Evolutionary conservation across 2,888 invertebrate species (phyloP), one percentile per base, ranked within the genome.

Genomic region (Troides aeacus): DNA sequence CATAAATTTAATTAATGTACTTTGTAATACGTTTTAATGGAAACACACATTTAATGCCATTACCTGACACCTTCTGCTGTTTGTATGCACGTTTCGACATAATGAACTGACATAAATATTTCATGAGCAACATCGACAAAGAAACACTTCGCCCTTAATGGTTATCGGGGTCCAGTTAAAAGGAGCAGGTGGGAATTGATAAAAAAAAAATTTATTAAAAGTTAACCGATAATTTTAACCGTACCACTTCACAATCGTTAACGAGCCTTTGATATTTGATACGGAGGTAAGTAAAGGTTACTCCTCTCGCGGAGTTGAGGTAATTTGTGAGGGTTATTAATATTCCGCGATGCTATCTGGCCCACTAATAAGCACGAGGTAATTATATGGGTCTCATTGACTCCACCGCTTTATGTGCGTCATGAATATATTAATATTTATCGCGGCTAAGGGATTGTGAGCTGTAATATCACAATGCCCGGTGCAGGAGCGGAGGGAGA

Each of bases 341-440:
- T 75, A 83, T 81, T 78, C 79, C 68, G 76, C 77, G 84, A 86
- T 85, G 80, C 74, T 84, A 86, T 85, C 85, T 78, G 30, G 69
- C 72, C 72, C 74, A 75, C 79, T 84, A 84, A 85, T 86, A 85
- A 85, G 83, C 78, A 75, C 74, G 74, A 72, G 70, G 80, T 87
- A 84, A 88, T 88, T 83, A 84, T 79, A 74, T 74, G 74, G 76
- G 75, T 76, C 81, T 82, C 82, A 82, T 84, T 80, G 81, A 80
- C 79, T 82, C 76, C 46, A 66, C 79, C 72, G 79, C 79, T 82
- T 82, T 82, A 81, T 82, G 81, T 77, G 71, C 73, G 76, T 76
- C 80, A 79, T 84, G 82, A 84, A 85, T 84, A 86, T 70, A 73
- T 85, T 82, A 83, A 83, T 82, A 79, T 80, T 80, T 78, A 80